Evolutionary conservation across 2,113 vertebrate species (phyloP).

Genomic region (Xenopus laevis): DNA sequence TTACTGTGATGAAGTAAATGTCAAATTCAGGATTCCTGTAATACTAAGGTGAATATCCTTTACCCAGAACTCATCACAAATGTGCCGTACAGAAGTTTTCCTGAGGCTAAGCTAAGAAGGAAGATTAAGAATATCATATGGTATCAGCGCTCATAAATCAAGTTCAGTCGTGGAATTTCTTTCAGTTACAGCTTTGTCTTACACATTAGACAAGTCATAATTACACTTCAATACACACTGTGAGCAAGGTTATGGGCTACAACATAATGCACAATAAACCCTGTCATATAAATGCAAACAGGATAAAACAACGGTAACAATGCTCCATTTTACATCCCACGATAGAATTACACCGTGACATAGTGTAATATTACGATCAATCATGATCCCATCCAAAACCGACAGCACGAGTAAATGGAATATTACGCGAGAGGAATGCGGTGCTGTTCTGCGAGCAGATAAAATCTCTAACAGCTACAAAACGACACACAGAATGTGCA

Average conservation of each 20-base stretch:
- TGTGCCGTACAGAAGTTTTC: slow-evolving; percentile 72
- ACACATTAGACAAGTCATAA: slow-evolving; percentile 89
- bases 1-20: neutral
- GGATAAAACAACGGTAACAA: slow-evolving; percentile 78
- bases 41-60: slow-evolving; percentile 10
- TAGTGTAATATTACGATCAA: slow-evolving; percentile 79
- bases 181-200: slow-evolving; percentile 82
- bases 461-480: neutral
- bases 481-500: no score
- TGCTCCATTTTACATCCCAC: no score
- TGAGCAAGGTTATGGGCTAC: slow-evolving; percentile 83
- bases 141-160: slow-evolving; percentile 87
- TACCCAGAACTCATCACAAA: slow-evolving; percentile 65
- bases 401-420: slow-evolving; percentile 69
- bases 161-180: slow-evolving; percentile 79
- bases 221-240: slow-evolving; percentile 86
- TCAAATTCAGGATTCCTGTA: neutral
- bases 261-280: slow-evolving; percentile 93
- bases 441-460: slow-evolving; percentile 24
- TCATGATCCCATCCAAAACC: slow-evolving; percentile 71
- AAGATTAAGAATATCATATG: slow-evolving; percentile 80
- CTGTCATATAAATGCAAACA: slow-evolving; percentile 88
- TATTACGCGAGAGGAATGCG: slow-evolving; percentile 56
- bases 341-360: slow-evolving; percentile 76
- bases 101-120: slow-evolving; percentile 78